Percentiles rank a stretch among this genome's conserved stretches.
Conservation (phyloP, 2,888 invertebrate species). For the Melanchra persicariae region DNA sequence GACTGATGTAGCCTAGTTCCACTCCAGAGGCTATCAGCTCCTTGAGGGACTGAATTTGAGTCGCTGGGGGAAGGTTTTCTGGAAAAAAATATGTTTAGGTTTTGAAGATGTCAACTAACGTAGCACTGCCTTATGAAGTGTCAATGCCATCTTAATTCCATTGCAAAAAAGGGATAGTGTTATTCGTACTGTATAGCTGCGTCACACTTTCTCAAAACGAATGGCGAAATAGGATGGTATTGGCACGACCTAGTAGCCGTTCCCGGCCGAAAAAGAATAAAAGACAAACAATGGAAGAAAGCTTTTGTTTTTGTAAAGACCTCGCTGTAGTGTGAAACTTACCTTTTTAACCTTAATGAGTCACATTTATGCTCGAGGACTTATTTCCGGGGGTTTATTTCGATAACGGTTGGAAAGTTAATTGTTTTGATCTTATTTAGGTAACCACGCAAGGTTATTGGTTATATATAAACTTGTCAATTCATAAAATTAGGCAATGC, state of each 20-base stretch:
- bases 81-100: constrained; percentile 61
- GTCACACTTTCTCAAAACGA: too few relatives aligned
- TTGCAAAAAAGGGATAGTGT: too few relatives aligned
- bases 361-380: not conserved
- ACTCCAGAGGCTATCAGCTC: constrained; percentile 91
- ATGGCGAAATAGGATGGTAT: too few relatives aligned
- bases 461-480: too few relatives aligned
- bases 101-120: not conserved
- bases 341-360: not conserved
- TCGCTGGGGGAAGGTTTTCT: constrained; percentile 90
- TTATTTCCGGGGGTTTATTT: not conserved
- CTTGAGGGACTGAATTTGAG: constrained; percentile 89
- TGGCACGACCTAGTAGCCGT: too few relatives aligned
- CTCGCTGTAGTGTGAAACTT: too few relatives aligned
- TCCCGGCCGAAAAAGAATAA: too few relatives aligned
- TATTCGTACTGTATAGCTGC: too few relatives aligned
- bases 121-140: too few relatives aligned
- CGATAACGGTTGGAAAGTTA: not conserved
- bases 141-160: too few relatives aligned
- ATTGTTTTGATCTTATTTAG: not conserved
- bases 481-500: too few relatives aligned
- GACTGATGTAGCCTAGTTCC: constrained; percentile 89
- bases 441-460: not conserved
- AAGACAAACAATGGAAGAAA: too few relatives aligned
- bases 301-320: not conserved